Base-by-base conservation (phyloP, 2,888 invertebrate species). In the Philonicus albiceps region DNA sequence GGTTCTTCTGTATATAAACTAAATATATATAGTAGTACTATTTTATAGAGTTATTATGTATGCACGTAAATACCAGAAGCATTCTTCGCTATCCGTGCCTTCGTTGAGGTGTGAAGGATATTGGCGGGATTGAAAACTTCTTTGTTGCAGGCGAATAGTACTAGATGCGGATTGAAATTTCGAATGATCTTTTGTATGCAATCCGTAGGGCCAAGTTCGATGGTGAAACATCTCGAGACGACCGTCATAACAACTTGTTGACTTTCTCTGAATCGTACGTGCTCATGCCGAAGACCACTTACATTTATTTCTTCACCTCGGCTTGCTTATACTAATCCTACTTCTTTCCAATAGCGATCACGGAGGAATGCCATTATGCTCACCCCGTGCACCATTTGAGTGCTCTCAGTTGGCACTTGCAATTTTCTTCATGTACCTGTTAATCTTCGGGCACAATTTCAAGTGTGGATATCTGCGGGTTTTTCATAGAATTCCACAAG, bases 151-250 rank as follows among this genome's bases (percentile, higher is more conserved):
- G 13, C 78, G 22, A 78, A 49, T 16, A 7, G 49, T 2, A 11
- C 27, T 78, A 30, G 78, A 49, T 78, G 78, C 6, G 4, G 27
- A 27, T 16, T 49, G 49, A 31, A 49, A 76, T 37, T 76, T 76
- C 76, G 43, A 76, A 78, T 78, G 78, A 78, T 78, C 78, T 78
- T 78, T 78, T 78, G 78, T 53, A 78, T 78, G 78, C 49, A 27
- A 27, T 53, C 49, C 78, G 49, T 49, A 22, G 49, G 16, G 30
- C 49, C 11, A 30, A 3, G 8, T 27, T 19, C 49, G 43, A 43
- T 27, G 27, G 78, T 2, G 30, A 49, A 78, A 27, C 49, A n/a
- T 37, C 78, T 78, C 30, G 78, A 78, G 78, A 78, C 78, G 49
- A 78, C 30, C 30, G 78, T 78, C 78, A 49, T 78, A 78, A 78